phyloP scores from a whole-genome alignment of 2,797 vertebrate genomes.

The Pangasius sanitwongsei region DNA sequence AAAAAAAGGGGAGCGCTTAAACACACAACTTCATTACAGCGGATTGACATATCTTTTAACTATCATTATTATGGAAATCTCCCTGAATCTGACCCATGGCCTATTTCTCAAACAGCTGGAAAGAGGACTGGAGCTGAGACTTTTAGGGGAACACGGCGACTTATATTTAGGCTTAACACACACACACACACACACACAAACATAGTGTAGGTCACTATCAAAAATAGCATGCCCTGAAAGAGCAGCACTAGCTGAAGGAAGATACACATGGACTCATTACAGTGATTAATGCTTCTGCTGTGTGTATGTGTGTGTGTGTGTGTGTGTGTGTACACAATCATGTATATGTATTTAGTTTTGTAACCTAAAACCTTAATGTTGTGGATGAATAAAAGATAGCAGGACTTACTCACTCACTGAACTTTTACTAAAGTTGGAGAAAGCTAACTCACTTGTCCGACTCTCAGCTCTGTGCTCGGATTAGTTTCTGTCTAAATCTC shows the following conservation, averaged over 20 bases:
- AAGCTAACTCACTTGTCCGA: background rate
- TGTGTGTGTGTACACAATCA: background rate
- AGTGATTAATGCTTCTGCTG: background rate
- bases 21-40: constrained; percentile 62
- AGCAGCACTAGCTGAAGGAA: background rate
- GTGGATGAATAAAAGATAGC: background rate
- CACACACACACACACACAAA: background rate
- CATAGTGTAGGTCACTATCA: background rate
- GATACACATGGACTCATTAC: background rate
- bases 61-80: constrained; percentile 32
- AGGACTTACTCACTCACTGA: background rate
- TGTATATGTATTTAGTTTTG: background rate
- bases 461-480: background rate
- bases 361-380: background rate
- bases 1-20: background rate
- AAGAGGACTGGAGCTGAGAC: background rate
- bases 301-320: constrained; percentile 7
- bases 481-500: background rate
- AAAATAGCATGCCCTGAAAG: constrained; percentile 2
- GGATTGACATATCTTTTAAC: constrained; percentile 50
- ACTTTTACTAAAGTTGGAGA: background rate
- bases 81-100: constrained; percentile 11
- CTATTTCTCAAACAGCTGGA: constrained; percentile 30
- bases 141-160: background rate
- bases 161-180: constrained; percentile 5